These are phyloP conservation scores for Spea bombifrons DNA, from an alignment of 2,113 vertebrate species.

Conservation along the genomic window DNA sequence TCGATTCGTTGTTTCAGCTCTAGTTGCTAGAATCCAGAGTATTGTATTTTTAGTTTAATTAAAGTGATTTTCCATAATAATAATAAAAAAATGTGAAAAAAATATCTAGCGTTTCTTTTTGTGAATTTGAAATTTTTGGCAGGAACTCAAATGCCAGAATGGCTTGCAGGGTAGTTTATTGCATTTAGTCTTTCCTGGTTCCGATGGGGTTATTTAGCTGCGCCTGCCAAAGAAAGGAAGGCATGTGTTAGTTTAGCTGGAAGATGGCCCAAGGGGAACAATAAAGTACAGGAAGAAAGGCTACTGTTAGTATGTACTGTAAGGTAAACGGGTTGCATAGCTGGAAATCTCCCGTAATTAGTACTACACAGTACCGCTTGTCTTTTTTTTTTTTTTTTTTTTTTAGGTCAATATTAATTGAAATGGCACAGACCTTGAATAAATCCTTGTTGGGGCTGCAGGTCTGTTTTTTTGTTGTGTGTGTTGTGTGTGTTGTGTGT, in stretches of 20 bases:
- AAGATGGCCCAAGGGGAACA: conserved; percentile 24
- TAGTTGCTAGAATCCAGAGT: too few relatives aligned
- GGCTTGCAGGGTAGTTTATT: conserved; percentile 14
- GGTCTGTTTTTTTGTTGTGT: background rate
- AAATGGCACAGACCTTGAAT: conserved; percentile 2
- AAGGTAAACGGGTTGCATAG: conserved; percentile 36
- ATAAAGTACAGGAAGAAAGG: conserved; percentile 42
- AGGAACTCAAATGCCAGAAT: conserved; percentile 10
- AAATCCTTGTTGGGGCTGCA: conserved; percentile 5
- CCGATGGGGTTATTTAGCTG: conserved; percentile 20
- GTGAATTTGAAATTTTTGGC: too few relatives aligned
- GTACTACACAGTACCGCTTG: background rate
- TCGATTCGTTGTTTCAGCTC: too few relatives aligned
- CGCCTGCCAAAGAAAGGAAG: conserved; percentile 33
- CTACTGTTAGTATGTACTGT: conserved; percentile 41
- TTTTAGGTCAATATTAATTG: conserved; percentile 20
- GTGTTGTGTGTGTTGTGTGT: background rate
- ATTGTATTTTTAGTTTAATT: too few relatives aligned
- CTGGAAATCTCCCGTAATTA: conserved; percentile 41
- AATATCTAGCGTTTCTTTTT: too few relatives aligned
- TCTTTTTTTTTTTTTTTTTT: conserved; percentile 8
- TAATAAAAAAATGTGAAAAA: too few relatives aligned
- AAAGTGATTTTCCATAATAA: too few relatives aligned
- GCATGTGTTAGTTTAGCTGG: conserved; percentile 31
- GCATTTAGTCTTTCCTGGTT: conserved; percentile 17